These are phyloP conservation scores for Thamnophis elegans DNA, from an alignment of 2,797 vertebrate genomes.

Conservation along the genomic window DNA sequence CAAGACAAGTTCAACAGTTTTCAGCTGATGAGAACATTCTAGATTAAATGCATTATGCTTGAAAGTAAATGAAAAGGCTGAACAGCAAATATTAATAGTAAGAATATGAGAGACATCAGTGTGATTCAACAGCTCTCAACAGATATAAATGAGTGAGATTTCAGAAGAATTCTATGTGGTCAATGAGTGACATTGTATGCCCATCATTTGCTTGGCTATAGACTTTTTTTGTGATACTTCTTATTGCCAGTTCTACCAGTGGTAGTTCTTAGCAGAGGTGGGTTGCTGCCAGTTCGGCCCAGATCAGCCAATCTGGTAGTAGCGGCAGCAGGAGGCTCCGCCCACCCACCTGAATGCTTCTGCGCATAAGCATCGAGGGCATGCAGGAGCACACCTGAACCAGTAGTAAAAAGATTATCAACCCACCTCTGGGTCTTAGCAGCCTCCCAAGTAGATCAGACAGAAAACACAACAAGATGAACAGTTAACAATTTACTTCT, in stretches of 20 bases:
- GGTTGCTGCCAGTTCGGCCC: too few species aligned
- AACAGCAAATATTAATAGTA: background rate
- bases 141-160: background rate
- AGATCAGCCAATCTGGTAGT: too few species aligned
- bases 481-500: background rate
- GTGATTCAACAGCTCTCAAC: background rate
- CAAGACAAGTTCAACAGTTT: background rate
- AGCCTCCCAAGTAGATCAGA: background rate
- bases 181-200: background rate
- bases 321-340: too few species aligned
- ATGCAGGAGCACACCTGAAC: too few species aligned
- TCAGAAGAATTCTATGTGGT: background rate
- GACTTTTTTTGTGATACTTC: background rate
- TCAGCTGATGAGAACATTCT: background rate
- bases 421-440: background rate
- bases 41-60: background rate
- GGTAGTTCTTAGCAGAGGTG: background rate
- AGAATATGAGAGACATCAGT: too few species aligned
- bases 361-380: too few species aligned
- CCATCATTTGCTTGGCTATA: background rate
- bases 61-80: constrained; percentile 4
- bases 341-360: too few species aligned
- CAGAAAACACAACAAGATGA: background rate
- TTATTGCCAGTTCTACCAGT: background rate
- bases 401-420: too few species aligned